Percentiles rank a stretch among this genome's conserved stretches.
These are phyloP conservation scores for Pristiophorus japonicus DNA, from an alignment of 2,113 vertebrate species.

Conservation along the genomic window DNA sequence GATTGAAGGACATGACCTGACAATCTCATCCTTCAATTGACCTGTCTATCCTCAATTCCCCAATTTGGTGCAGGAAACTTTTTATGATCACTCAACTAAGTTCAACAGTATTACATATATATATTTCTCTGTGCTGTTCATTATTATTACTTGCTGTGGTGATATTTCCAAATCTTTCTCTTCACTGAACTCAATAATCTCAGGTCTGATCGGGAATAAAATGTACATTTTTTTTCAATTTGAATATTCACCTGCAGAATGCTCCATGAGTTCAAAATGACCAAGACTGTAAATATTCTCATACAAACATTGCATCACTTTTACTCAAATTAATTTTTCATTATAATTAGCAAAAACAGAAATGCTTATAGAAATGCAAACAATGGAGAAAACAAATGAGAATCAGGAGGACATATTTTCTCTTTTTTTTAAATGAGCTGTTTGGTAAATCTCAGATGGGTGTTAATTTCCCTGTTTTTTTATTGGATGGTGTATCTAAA, in stretches of 20 bases:
- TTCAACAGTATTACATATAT: too few species aligned
- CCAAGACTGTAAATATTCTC: not conserved
- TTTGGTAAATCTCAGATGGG: not conserved
- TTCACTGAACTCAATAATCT: not conserved
- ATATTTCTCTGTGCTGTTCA: too few species aligned
- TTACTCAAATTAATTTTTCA: not conserved
- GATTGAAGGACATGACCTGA: not conserved
- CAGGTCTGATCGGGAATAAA: not conserved
- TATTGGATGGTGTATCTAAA: not conserved
- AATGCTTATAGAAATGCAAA: not conserved
- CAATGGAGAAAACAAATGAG: not conserved
- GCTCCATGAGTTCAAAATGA: not conserved
- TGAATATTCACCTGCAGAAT: not conserved
- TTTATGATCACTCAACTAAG: not conserved
- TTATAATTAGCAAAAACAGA: not conserved
- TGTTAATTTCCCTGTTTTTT: not conserved
- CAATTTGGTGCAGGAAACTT: not conserved
- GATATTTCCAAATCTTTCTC: not conserved
- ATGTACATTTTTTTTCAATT: not conserved
- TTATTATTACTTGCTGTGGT: not conserved
- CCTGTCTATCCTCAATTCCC: not conserved
- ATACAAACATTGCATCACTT: not conserved
- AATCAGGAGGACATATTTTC: not conserved
- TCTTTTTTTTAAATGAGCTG: not conserved
- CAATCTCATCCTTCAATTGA: not conserved